Conservation (phyloP, 1,140 invertebrate species). For the Nephotettix cincticeps region DNA sequence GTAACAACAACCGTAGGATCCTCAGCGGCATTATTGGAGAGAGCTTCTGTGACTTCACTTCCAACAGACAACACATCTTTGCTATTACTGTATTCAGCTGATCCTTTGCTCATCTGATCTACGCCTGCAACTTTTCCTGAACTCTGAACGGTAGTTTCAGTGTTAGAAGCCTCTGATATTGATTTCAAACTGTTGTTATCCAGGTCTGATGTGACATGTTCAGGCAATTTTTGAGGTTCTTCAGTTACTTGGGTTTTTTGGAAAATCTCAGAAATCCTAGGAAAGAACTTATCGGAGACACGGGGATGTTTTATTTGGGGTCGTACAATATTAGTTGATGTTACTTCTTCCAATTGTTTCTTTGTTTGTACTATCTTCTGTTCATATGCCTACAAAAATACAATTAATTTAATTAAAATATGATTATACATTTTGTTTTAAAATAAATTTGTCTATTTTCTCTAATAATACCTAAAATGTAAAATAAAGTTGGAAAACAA, state of each 20-base stretch:
- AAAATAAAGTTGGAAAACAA: no score
- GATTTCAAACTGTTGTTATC: conserved; percentile 26
- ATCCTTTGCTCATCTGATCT: neutral
- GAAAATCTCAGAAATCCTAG: conserved; percentile 17
- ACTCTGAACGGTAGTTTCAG: conserved; percentile 22
- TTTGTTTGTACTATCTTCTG: conserved; percentile 51
- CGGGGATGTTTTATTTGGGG: conserved; percentile 54
- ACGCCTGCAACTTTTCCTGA: neutral
- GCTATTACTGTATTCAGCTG: neutral
- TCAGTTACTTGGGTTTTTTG: conserved; percentile 19
- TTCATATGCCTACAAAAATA: conserved; percentile 50
- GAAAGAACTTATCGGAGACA: conserved; percentile 32
- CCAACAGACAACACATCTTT: neutral
- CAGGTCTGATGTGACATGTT: conserved; percentile 1
- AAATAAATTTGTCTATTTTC: no score
- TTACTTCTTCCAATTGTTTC: conserved; percentile 49
- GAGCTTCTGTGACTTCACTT: neutral
- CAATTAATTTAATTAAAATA: neutral
- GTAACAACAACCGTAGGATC: no score
- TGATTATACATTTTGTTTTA: no score
- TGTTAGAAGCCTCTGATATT: conserved; percentile 22
- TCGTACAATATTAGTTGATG: conserved; percentile 42
- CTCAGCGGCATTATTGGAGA: neutral
- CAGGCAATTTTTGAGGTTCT: neutral
- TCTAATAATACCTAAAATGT: no score